phyloP scores from a whole-genome alignment of 2,888 invertebrate species.

The Linnaemya vulpina region DNA sequence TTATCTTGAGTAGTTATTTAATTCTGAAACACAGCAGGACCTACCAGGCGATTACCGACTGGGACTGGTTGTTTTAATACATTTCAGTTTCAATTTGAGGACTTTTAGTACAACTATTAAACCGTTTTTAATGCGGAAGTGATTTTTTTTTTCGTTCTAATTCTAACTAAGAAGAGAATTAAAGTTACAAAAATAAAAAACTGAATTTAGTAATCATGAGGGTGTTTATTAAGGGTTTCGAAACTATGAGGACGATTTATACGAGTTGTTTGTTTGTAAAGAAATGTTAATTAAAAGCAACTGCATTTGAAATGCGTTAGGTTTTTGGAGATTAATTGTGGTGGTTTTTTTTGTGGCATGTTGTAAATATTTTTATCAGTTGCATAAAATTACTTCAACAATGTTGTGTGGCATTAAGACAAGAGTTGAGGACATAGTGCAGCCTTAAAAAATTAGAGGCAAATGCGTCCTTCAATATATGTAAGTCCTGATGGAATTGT shows the following conservation, averaged over 20 bases:
- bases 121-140: slow-evolving; percentile 70
- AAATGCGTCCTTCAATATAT: too few relatives aligned
- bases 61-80: slow-evolving; percentile 41
- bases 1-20: slow-evolving; percentile 60
- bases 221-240: slow-evolving; percentile 41
- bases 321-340: not conserved
- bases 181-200: slow-evolving; percentile 17
- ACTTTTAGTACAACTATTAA: slow-evolving; percentile 56
- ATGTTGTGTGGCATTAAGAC: not conserved
- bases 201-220: slow-evolving; percentile 19
- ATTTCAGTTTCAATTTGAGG: slow-evolving; percentile 27
- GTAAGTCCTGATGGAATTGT: too few relatives aligned
- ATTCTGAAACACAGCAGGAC: slow-evolving; percentile 63
- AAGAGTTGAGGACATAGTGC: too few relatives aligned
- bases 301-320: not conserved
- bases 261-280: slow-evolving; percentile 18
- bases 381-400: not conserved
- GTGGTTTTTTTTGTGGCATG: slow-evolving; percentile 1
- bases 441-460: too few relatives aligned
- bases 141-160: slow-evolving; percentile 55
- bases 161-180: not conserved
- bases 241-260: slow-evolving; percentile 9
- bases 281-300: slow-evolving; percentile 26
- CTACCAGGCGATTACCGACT: slow-evolving; percentile 53
- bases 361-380: slow-evolving; percentile 20